These are phyloP conservation scores for Chaunax sp. DNA, from an alignment of 2,797 vertebrate genomes.

Conservation along the genomic window DNA sequence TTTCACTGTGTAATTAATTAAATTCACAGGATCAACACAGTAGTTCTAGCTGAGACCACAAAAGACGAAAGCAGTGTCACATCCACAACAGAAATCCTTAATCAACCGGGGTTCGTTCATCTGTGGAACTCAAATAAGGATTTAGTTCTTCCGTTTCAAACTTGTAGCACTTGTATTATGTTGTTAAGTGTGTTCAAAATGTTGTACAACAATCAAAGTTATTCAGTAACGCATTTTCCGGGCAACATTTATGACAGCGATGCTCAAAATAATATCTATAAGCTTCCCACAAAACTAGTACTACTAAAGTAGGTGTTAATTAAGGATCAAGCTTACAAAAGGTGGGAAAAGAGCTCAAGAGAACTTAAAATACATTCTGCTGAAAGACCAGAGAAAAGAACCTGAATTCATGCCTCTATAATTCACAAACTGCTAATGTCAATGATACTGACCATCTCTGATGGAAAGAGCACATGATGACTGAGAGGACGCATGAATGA, in stretches of 20 bases:
- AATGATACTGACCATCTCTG: constrained; percentile 17
- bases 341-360: neutral
- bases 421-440: neutral
- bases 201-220: too few species aligned
- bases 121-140: neutral
- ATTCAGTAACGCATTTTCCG: too few species aligned
- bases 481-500: constrained; percentile 41
- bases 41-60: too few species aligned
- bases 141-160: too few species aligned
- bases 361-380: neutral
- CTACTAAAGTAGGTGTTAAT: neutral
- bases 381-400: neutral
- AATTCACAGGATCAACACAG: neutral
- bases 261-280: neutral
- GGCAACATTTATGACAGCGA: neutral
- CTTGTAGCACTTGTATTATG: too few species aligned
- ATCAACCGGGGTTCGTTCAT: neutral
- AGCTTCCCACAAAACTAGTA: neutral
- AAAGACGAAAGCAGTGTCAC: too few species aligned
- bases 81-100: neutral
- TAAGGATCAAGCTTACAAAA: too few species aligned
- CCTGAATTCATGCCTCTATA: neutral
- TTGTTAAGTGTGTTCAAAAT: too few species aligned
- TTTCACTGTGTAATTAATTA: constrained; percentile 4
- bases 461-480: constrained; percentile 38